Conservation (phyloP, 2,797 vertebrate species). For the Lagocephalus sceleratus region DNA sequence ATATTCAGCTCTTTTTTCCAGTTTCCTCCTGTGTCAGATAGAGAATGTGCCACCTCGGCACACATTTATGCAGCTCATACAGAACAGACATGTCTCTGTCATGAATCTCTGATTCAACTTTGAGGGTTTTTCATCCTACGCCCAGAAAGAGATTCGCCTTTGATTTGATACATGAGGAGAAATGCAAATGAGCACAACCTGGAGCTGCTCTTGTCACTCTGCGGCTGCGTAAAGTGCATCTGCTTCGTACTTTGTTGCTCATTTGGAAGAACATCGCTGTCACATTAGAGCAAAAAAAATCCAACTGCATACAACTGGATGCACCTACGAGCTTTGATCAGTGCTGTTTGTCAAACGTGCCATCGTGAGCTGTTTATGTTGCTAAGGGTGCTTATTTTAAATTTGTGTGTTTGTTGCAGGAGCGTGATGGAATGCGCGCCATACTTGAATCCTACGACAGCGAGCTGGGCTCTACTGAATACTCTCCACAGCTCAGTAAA, state of each 20-base stretch:
- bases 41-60: too few species aligned
- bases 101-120: conserved; percentile 17
- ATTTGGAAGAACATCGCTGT: conserved; percentile 38
- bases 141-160: conserved; percentile 26
- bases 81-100: conserved; percentile 24
- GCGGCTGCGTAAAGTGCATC: conserved; percentile 8
- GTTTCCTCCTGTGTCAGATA: too few species aligned
- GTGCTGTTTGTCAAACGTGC: neutral
- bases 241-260: conserved; percentile 33
- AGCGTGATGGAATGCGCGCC: conserved; percentile 90
- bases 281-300: conserved; percentile 16
- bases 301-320: too few species aligned
- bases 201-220: conserved; percentile 21
- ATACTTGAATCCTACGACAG: conserved; percentile 93
- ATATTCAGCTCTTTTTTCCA: too few species aligned
- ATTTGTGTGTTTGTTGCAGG: conserved; percentile 69
- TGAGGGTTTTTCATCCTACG: conserved; percentile 19
- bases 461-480: conserved; percentile 83
- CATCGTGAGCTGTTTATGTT: neutral
- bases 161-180: conserved; percentile 33
- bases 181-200: conserved; percentile 22
- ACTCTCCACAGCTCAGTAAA: conserved; percentile 86
- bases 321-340: conserved; percentile 17
- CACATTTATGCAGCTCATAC: too few species aligned
- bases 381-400: neutral